Percentiles rank a stretch among this genome's conserved stretches.
Conservation (phyloP, 1,140 invertebrate species). For the Bemisia tabaci region DNA sequence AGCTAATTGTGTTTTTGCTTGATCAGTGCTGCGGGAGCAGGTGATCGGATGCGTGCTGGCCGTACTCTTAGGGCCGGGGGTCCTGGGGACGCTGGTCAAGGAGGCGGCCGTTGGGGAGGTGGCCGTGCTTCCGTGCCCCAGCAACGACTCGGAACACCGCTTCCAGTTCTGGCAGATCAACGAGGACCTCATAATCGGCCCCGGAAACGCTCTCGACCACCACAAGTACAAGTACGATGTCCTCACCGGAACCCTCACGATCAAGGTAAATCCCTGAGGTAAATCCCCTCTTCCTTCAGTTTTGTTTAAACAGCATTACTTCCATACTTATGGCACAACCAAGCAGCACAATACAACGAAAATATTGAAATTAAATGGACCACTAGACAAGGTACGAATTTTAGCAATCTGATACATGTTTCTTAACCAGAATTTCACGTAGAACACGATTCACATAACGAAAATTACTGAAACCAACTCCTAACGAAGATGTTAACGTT, state of each 20-base stretch:
- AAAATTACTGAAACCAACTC: too few species aligned
- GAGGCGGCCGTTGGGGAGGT: constrained; percentile 42
- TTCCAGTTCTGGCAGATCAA: constrained; percentile 52
- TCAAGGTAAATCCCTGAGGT: constrained; percentile 37
- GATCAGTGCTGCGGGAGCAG: neutral
- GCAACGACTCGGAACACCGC: constrained; percentile 46
- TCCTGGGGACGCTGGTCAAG: neutral
- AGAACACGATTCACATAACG: too few species aligned
- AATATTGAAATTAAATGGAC: too few species aligned
- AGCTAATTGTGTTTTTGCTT: too few species aligned
- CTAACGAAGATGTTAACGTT: too few species aligned
- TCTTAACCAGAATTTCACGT: too few species aligned
- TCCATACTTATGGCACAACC: too few species aligned
- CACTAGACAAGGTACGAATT: too few species aligned
- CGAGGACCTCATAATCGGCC: constrained; percentile 40
- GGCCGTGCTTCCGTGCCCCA: constrained; percentile 43
- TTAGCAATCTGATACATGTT: too few species aligned
- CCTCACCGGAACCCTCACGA: constrained; percentile 45
- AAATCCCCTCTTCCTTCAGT: constrained; percentile 13
- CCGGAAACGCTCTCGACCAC: constrained; percentile 41
- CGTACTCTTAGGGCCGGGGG: neutral
- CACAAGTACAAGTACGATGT: constrained; percentile 55
- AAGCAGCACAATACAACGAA: too few species aligned
- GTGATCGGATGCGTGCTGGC: neutral
- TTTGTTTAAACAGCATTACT: too few species aligned